Evolutionary conservation across 2,113 vertebrate genomes (phyloP), one percentile per base, ranked within the genome.

Genomic region (Forbesichthys agassizii): DNA sequence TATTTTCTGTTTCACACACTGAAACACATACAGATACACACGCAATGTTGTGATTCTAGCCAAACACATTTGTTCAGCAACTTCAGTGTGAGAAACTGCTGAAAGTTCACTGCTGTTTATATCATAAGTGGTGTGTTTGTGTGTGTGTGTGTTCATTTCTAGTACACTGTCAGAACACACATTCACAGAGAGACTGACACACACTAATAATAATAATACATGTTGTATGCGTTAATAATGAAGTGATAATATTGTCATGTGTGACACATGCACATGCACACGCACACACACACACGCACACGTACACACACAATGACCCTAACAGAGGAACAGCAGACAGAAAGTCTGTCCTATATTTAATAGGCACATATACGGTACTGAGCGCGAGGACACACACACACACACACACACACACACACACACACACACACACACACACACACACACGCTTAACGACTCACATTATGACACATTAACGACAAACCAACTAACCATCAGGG

Each of bases 401-500:
- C 27, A 0, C 48, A 54, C 67, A 56, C 20, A 59, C 13, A 60
- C 73, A 74, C 56, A 66, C 53, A 74, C 64, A 69, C 48, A 65
- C 54, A 65, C 54, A 68, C 36, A 47, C 47, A 36, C 27, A 42
- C 42, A n/a, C 46, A 47, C 66, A 18, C 11, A 54, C 7, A 52
- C 3, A 52, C 27, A 33, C 11, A 53, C 9, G 27, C 46, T n/a
- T 55, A 52, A 16, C 33, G 68, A 65, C 60, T 78, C 70, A 52
- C 46, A 51, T 9, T 7, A 65, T 77, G 74, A 78, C 68, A 84
- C 67, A 70, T 81, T 81, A 84, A 89, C 49, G 64, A 76, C 68
- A 78, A 75, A 81, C 67, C 61, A 71, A 66, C 74, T 76, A 83
- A 80, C 81, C 79, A 86, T 83, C 83, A 79, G 74, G 71, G 60